Evolutionary conservation across 2,888 invertebrate species (phyloP).

Genomic region (Tetragnatha montana): DNA sequence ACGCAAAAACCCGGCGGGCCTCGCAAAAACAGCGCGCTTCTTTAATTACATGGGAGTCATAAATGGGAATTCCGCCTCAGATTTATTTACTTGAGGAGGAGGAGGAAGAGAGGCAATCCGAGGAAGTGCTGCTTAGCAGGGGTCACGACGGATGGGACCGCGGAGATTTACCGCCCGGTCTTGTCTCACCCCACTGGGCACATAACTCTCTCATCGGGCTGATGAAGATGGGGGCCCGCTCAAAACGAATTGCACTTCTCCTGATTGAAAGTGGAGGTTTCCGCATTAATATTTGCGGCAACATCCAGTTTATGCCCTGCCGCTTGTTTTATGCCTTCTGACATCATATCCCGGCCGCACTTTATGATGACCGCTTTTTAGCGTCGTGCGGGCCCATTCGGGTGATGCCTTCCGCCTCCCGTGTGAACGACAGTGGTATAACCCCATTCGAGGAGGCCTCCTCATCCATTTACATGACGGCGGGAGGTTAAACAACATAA

Average conservation of each 20-base stretch:
- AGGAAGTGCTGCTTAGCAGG: slow-evolving; percentile 26
- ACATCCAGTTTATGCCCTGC: slow-evolving; percentile 2
- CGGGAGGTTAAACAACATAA: no score
- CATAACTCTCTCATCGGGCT: slow-evolving; percentile 58
- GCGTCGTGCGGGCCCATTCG: not conserved
- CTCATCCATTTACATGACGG: no score
- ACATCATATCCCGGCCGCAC: not conserved
- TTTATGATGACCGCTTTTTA: slow-evolving; percentile 20
- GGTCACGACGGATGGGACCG: not conserved
- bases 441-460: no score
- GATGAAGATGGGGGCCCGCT: slow-evolving; percentile 8
- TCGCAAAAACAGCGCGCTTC: not conserved
- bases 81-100: slow-evolving; percentile 25
- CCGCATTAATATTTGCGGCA: slow-evolving; percentile 60
- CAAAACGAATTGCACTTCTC: slow-evolving; percentile 55
- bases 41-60: not conserved
- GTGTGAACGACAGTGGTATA: not conserved
- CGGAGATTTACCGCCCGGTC: slow-evolving; percentile 53
- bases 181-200: slow-evolving; percentile 42
- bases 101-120: slow-evolving; percentile 56
- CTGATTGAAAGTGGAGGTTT: slow-evolving; percentile 58
- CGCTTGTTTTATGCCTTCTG: slow-evolving; percentile 13
- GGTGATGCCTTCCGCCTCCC: not conserved
- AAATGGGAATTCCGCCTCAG: slow-evolving; percentile 12
- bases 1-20: not conserved